phyloP scores from a whole-genome alignment of 2,888 invertebrate genomes.

The Drosophila yooni region DNA sequence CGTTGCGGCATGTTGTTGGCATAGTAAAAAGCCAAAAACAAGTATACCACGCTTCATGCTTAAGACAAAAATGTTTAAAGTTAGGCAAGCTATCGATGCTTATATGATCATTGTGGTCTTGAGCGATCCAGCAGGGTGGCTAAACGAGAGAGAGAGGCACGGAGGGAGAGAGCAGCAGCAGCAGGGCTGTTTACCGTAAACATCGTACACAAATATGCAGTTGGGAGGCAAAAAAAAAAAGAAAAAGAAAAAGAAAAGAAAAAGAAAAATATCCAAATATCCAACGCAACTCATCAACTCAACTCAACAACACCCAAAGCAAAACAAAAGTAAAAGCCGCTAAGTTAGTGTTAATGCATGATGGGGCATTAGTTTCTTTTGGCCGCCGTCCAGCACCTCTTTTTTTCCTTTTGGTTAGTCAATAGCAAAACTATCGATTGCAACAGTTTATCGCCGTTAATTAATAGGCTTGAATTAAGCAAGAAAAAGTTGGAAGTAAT shows the following conservation, averaged over 20 bases:
- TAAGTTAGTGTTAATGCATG: constrained; percentile 70
- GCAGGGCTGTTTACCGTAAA: constrained; percentile 49
- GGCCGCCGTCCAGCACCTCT: constrained; percentile 36
- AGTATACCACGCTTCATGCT: constrained; percentile 78
- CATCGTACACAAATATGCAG: constrained; percentile 70
- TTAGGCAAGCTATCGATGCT: constrained; percentile 75
- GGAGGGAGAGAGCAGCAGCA: background rate
- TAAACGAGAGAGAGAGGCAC: background rate
- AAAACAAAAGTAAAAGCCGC: constrained; percentile 76
- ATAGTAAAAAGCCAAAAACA: constrained; percentile 70
- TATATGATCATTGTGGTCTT: constrained; percentile 53
- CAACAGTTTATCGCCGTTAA: constrained; percentile 48
- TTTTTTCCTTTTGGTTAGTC: constrained; percentile 6
- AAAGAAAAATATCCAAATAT: constrained; percentile 1
- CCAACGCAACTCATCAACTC: constrained; percentile 19
- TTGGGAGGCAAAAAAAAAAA: constrained; percentile 36
- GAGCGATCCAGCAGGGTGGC: constrained; percentile 8
- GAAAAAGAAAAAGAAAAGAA: constrained; percentile 22
- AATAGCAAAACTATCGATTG: constrained; percentile 35
- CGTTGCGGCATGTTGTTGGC: constrained; percentile 60
- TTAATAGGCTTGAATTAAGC: constrained; percentile 37
- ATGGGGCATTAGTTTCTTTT: constrained; percentile 50
- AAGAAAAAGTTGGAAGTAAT: constrained; percentile 9
- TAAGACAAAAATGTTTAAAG: constrained; percentile 63
- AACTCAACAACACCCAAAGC: constrained; percentile 28